A percentile compares a stretch with the other conserved stretches of the same genome.
These are phyloP conservation scores for Lophius piscatorius DNA, from an alignment of 2,113 vertebrate genomes.

Conservation along the genomic window DNA sequence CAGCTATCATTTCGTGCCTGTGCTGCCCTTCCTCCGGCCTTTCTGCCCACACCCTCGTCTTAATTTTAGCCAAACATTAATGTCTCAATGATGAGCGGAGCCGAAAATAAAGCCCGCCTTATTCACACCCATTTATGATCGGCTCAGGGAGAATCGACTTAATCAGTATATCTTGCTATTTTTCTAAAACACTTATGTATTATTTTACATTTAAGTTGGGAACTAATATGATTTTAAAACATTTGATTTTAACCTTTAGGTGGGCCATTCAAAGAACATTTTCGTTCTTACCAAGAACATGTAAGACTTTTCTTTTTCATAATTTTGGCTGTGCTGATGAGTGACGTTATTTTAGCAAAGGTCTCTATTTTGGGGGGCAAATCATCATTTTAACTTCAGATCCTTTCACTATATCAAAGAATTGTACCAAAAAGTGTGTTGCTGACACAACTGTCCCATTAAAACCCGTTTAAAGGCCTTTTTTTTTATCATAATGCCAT, in stretches of 20 bases:
- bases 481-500: no score
- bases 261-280: no score
- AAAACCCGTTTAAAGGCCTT: no score
- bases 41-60: conserved; percentile 11
- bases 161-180: conserved; percentile 32
- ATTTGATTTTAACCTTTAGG: background rate
- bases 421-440: no score
- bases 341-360: no score
- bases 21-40: conserved; percentile 21
- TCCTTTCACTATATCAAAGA: no score
- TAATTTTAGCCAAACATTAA: conserved; percentile 23
- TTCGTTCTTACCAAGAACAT: no score
- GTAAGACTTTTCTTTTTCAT: no score
- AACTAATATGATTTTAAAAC: background rate
- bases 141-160: conserved; percentile 27
- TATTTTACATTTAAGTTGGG: background rate
- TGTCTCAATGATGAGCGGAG: conserved; percentile 33
- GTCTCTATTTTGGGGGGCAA: no score
- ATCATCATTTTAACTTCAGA: no score
- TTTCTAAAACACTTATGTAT: background rate
- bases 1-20: conserved; percentile 22
- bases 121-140: conserved; percentile 53
- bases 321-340: no score
- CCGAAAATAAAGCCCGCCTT: conserved; percentile 51
- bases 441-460: no score